These are phyloP conservation scores for human (Homo sapiens) DNA, from an alignment of 2,113 vertebrate genomes.

Conservation along the genomic window GRCh38 chrX:134029501-134030000, in stretches of 20 bases:
- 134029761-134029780: slow-evolving; percentile 8
- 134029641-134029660: no score
- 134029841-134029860: slow-evolving; percentile 20
- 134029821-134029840: neutral
- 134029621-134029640: no score
- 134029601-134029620: no score
- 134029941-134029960: neutral
- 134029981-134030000: neutral
- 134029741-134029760: neutral
- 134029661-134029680: neutral
- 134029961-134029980: neutral
- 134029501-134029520: no score
- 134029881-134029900: neutral
- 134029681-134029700: slow-evolving; percentile 37
- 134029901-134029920: slow-evolving; percentile 33
- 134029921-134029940: neutral
- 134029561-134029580: no score
- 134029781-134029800: neutral
- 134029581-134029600: no score
- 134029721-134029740: slow-evolving; percentile 15
- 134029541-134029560: no score
- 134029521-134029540: no score
- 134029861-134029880: neutral
- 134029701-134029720: neutral
- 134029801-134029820: neutral